Conservation (phyloP, 2,888 invertebrate genomes). For the Dasysyrphus albostriatus region DNA sequence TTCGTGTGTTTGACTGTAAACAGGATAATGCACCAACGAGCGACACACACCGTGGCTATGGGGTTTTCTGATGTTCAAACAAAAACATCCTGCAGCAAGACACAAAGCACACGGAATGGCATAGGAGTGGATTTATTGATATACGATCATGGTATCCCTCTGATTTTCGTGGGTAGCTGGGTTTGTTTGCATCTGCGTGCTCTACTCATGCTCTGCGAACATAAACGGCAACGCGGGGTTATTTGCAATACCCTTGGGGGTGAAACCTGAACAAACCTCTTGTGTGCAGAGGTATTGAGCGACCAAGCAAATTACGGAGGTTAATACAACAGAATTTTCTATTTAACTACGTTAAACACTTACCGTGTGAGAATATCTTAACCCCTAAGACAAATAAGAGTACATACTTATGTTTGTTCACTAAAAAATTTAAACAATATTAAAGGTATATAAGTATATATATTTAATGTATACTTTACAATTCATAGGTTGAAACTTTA, state of each 20-base stretch:
- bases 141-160: conserved; percentile 49
- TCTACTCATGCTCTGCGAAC: conserved; percentile 10
- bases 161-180: conserved; percentile 50
- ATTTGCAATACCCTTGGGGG: conserved; percentile 59
- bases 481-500: no score
- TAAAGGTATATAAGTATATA: no score
- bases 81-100: conserved; percentile 55
- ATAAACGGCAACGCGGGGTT: conserved; percentile 26
- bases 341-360: conserved; percentile 60
- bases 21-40: conserved; percentile 61
- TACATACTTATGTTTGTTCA: neutral
- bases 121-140: conserved; percentile 47
- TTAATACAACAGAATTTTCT: conserved; percentile 55
- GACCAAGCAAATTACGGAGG: conserved; percentile 58
- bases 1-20: conserved; percentile 69
- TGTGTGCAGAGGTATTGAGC: conserved; percentile 53
- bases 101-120: conserved; percentile 23
- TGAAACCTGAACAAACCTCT: conserved; percentile 34
- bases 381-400: conserved; percentile 25
- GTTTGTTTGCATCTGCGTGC: conserved; percentile 53
- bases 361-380: conserved; percentile 49
- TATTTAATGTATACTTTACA: no score
- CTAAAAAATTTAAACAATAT: no score
- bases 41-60: conserved; percentile 42
- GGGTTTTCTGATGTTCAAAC: conserved; percentile 50